Evolutionary conservation across 2,797 vertebrate genomes (phyloP).

Genomic region (Eupleurogrammus muticus): DNA sequence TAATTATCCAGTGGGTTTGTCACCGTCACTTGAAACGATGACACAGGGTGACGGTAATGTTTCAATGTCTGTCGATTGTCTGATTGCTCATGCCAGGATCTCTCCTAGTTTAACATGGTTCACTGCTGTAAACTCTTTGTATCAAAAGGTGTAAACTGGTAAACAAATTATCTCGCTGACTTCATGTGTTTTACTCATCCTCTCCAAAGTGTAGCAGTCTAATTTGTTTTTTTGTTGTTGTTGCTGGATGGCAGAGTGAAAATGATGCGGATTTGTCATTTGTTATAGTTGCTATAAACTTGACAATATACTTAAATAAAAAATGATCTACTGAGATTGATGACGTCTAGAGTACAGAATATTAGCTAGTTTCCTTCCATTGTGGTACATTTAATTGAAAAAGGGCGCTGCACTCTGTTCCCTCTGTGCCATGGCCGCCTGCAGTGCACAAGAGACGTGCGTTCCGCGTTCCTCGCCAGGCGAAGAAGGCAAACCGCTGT

Average conservation of each 20-base stretch:
- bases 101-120: constrained; percentile 10
- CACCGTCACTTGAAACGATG: neutral
- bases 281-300: constrained; percentile 15
- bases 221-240: constrained; percentile 26
- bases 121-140: constrained; percentile 3
- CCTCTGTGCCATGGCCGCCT: constrained; percentile 40
- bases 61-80: neutral
- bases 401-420: constrained; percentile 30
- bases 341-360: constrained; percentile 28
- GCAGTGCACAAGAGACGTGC: constrained; percentile 47
- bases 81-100: neutral
- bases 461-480: constrained; percentile 28
- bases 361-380: constrained; percentile 34
- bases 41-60: too few species aligned
- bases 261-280: constrained; percentile 40
- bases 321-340: constrained; percentile 26
- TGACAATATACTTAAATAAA: constrained; percentile 34
- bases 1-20: neutral
- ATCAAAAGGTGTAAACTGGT: neutral
- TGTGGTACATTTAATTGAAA: constrained; percentile 61
- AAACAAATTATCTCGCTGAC: constrained; percentile 16
- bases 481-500: constrained; percentile 56
- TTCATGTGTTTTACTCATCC: constrained; percentile 26
- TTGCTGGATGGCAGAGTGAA: constrained; percentile 15
- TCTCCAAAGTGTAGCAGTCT: constrained; percentile 13